Conservation (phyloP, 2,888 invertebrate species). For the Drosophila stalkeri region DNA sequence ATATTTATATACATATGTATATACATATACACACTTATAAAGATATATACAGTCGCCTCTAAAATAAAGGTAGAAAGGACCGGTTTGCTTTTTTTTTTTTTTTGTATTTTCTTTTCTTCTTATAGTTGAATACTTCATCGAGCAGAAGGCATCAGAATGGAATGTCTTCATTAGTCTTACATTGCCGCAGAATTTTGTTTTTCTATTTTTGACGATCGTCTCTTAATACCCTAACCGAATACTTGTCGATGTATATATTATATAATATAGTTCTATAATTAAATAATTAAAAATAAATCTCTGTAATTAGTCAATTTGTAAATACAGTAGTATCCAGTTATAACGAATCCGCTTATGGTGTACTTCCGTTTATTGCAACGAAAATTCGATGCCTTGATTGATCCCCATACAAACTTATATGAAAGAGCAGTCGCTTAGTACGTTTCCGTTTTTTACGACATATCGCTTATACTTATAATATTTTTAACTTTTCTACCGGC, state of each 20-base stretch:
- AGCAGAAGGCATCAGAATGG: slow-evolving; percentile 45
- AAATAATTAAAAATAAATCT: no score
- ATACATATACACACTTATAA: neutral
- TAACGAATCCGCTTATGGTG: no score
- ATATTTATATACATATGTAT: neutral
- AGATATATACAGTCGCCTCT: neutral
- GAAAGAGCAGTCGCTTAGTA: no score
- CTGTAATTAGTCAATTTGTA: no score
- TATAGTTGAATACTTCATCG: slow-evolving; percentile 39
- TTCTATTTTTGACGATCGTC: slow-evolving; percentile 5
- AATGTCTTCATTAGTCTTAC: slow-evolving; percentile 60
- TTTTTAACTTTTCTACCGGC: no score
- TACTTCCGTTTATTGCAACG: no score
- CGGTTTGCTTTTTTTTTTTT: slow-evolving; percentile 30
- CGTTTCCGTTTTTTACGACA: no score
- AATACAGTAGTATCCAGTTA: no score
- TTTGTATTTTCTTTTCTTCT: neutral
- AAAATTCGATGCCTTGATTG: no score
- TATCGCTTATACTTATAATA: no score
- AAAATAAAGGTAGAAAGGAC: slow-evolving; percentile 33
- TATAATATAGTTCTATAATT: no score
- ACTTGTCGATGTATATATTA: neutral
- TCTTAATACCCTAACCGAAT: slow-evolving; percentile 28
- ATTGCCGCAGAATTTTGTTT: slow-evolving; percentile 22
- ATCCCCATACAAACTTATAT: no score